A percentile compares a stretch with the other conserved stretches of the same genome.
Conservation (phyloP, 2,113 vertebrate species). For the Hucho hucho region DNA sequence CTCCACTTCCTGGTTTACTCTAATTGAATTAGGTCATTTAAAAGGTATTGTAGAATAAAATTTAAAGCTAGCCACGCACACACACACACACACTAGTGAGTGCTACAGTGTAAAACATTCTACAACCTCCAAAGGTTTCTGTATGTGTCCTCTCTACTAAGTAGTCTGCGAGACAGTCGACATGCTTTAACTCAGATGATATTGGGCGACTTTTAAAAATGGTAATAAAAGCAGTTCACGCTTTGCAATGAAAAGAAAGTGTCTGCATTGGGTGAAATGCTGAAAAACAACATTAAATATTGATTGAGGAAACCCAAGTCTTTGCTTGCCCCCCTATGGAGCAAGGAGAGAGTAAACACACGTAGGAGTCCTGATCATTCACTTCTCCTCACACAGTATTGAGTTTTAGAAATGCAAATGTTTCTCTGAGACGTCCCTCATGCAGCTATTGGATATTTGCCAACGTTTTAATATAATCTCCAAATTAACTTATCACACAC, state of each 20-base stretch:
- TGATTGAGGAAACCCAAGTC: slow-evolving; percentile 24
- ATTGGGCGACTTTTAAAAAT: slow-evolving; percentile 9
- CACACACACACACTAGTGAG: background rate
- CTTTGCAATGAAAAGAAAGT: slow-evolving; percentile 19
- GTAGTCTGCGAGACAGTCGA: slow-evolving; percentile 4
- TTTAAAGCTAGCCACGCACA: background rate
- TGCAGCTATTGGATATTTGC: background rate
- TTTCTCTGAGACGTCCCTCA: background rate
- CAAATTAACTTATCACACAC: background rate
- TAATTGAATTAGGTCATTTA: background rate
- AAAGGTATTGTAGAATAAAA: background rate
- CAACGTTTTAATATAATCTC: background rate
- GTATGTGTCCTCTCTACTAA: background rate
- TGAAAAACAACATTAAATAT: slow-evolving; percentile 57
- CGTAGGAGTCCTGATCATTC: slow-evolving; percentile 4
- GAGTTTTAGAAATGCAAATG: background rate
- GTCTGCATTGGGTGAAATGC: slow-evolving; percentile 4
- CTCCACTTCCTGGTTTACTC: slow-evolving; percentile 21
- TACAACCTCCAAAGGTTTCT: background rate
- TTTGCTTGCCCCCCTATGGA: slow-evolving; percentile 8
- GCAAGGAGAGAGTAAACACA: slow-evolving; percentile 32
- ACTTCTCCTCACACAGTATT: background rate
- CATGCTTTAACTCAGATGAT: slow-evolving; percentile 34
- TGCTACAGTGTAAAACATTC: background rate
- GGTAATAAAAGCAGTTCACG: background rate